phyloP scores from a whole-genome alignment of 2,797 vertebrate species.

The Sebastes variabilis region DNA sequence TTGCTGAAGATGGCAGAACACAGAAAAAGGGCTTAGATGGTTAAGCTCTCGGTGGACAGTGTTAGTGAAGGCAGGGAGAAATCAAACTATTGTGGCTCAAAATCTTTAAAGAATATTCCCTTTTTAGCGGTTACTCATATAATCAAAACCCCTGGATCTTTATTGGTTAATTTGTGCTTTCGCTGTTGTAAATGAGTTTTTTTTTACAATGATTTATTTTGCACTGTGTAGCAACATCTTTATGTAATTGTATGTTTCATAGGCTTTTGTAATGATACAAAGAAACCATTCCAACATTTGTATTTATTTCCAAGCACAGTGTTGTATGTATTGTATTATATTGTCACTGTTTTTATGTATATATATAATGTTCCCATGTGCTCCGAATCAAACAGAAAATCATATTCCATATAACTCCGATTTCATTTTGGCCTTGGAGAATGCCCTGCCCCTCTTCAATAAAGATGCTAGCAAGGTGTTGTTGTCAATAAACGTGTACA shows the following conservation, averaged over 20 bases:
- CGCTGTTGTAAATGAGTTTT: conserved; percentile 15
- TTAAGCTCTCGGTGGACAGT: conserved; percentile 15
- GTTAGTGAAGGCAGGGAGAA: conserved; percentile 5
- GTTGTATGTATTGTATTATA: conserved; percentile 52
- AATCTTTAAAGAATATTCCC: neutral
- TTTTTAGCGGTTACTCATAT: neutral
- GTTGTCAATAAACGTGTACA: neutral
- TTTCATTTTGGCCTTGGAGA: conserved; percentile 3
- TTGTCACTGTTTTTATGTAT: conserved; percentile 42
- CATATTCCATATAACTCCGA: neutral
- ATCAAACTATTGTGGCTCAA: neutral
- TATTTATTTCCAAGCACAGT: conserved; percentile 62
- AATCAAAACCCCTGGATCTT: conserved; percentile 24
- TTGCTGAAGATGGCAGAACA: conserved; percentile 3
- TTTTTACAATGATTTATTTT: conserved; percentile 51
- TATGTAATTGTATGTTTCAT: conserved; percentile 2
- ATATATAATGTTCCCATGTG: neutral
- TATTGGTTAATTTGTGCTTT: conserved; percentile 21
- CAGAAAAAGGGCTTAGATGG: neutral
- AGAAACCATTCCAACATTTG: conserved; percentile 47
- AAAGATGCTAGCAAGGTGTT: conserved; percentile 5
- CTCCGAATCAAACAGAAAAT: neutral
- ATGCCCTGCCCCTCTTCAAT: conserved; percentile 13
- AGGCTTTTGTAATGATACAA: conserved; percentile 13
- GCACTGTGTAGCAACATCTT: conserved; percentile 36